Percentiles rank a stretch among this genome's conserved stretches.
phyloP scores from a whole-genome alignment of 2,888 invertebrate species.

The Coelopa pilipes region DNA sequence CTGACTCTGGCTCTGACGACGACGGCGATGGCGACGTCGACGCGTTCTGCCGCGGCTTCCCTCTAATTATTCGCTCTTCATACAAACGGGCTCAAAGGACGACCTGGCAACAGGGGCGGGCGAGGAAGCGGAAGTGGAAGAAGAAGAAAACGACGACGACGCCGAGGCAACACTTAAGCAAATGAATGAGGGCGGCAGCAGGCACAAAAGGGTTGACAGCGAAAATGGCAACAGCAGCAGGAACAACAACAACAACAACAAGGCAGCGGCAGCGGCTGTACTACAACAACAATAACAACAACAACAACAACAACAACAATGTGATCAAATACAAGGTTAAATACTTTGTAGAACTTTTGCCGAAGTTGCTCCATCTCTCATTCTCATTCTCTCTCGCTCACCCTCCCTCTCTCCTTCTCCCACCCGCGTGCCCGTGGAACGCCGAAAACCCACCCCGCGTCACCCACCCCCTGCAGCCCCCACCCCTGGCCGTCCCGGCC shows the following conservation, averaged over 20 bases:
- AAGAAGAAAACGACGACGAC: not conserved
- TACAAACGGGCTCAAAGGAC: not conserved
- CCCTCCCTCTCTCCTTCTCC: no score
- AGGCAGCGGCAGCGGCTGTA: conserved; percentile 26
- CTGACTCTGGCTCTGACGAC: no score
- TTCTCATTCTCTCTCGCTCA: no score
- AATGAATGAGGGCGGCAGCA: conserved; percentile 22
- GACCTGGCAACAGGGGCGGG: no score
- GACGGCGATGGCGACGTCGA: no score
- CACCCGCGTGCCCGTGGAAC: no score
- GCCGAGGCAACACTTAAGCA: conserved; percentile 21
- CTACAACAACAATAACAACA: conserved; percentile 6
- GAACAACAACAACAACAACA: conserved; percentile 3
- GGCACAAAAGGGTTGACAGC: conserved; percentile 26
- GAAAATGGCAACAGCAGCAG: not conserved
- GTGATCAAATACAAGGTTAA: conserved; percentile 43
- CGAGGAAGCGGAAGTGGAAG: not conserved
- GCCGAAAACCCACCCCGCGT: not conserved
- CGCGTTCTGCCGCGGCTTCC: not conserved
- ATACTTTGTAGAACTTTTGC: conserved; percentile 45
- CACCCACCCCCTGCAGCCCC: conserved; percentile 1
- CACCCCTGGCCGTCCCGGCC: conserved; percentile 38
- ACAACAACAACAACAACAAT: not conserved
- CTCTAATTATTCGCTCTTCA: conserved; percentile 1
- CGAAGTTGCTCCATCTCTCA: not conserved